Evolutionary conservation across 2,888 invertebrate genomes (phyloP).

Genomic region (Cheilosia variabilis): DNA sequence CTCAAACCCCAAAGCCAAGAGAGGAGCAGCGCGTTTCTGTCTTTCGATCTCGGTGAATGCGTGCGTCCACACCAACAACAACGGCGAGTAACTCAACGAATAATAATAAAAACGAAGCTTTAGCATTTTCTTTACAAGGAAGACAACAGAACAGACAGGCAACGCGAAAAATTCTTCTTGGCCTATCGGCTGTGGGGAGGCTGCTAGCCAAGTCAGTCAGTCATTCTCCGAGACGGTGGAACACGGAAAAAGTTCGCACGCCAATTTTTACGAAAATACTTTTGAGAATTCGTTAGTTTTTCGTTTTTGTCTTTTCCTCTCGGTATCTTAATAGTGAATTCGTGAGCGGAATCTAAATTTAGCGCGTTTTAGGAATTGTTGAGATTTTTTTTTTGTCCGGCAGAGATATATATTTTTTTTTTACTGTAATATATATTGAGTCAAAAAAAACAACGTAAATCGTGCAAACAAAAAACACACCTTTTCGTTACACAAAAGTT

Average conservation of each 20-base stretch:
- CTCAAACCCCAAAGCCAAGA: conserved; percentile 57
- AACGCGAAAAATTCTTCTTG: conserved; percentile 51
- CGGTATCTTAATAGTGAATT: conserved; percentile 39
- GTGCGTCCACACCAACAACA: conserved; percentile 15
- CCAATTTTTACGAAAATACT: conserved; percentile 53
- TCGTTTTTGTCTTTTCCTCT: conserved; percentile 7
- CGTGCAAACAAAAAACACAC: conserved; percentile 19
- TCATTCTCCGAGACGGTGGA: conserved; percentile 67
- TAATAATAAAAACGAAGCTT: conserved; percentile 53
- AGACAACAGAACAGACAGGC: conserved; percentile 45
- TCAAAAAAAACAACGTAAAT: neutral
- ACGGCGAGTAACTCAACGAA: conserved; percentile 16
- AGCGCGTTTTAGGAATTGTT: conserved; percentile 40
- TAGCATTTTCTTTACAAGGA: conserved; percentile 70
- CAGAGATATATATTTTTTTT: neutral
- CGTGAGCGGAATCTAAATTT: conserved; percentile 72
- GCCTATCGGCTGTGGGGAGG: conserved; percentile 68
- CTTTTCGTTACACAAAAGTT: neutral
- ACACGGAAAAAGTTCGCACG: conserved; percentile 74
- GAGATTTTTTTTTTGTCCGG: neutral
- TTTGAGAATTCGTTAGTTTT: conserved; percentile 34
- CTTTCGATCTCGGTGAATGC: conserved; percentile 69
- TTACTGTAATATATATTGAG: conserved; percentile 11
- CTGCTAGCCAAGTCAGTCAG: conserved; percentile 74
- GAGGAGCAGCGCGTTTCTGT: conserved; percentile 20